Evolutionary conservation across 2,113 vertebrate genomes (phyloP), one percentile per base, ranked within the genome.

Genomic region (Protomyctophum bolini): DNA sequence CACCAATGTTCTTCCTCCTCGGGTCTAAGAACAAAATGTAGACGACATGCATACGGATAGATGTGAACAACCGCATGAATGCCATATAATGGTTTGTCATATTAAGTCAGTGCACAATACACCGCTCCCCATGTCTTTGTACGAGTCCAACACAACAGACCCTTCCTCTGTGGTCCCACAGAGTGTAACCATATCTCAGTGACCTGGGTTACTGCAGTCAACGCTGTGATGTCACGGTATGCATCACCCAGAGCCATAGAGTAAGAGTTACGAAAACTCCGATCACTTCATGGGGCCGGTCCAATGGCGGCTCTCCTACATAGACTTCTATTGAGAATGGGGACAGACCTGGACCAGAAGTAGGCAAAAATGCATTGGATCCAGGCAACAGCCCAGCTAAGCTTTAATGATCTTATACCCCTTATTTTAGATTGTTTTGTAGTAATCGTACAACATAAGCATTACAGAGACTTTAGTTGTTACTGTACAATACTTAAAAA

Each of bases 131-230:
- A 4, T 68, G 55, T 75, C 60, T 77, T 51, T 21, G 29, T 67
- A 51, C 29, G 21, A 57, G 47, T 21, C 51, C 47, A 69, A 21
- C 50, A 41, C 47, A 14, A 57, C 10, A 62, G 81, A 73, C 41
- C 56, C 21, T 80, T 63, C 45, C 11, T 29, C 49, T 72, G 65
- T 68, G 65, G 63, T 70, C 62, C 55, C 8, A 55, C 6, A 15
- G 29, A 66, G 77, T 81, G 86, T 72, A 84, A 80, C 68, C 66
- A 68, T 77, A 84, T 75, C 75, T 75, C 60, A 9, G 48, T 86
- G 80, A 87, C 82, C 86, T 8, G 11, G 67, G 86, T 79, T 78
- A 54, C 70, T 66, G 29, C 70, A 68, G 68, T 75, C 74, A 59
- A 75, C 3, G 7, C 79, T 28, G 62, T 78, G 77, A 87, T 79